Conservation (phyloP, 2,113 vertebrate species). For the Stigmatopora nigra region DNA sequence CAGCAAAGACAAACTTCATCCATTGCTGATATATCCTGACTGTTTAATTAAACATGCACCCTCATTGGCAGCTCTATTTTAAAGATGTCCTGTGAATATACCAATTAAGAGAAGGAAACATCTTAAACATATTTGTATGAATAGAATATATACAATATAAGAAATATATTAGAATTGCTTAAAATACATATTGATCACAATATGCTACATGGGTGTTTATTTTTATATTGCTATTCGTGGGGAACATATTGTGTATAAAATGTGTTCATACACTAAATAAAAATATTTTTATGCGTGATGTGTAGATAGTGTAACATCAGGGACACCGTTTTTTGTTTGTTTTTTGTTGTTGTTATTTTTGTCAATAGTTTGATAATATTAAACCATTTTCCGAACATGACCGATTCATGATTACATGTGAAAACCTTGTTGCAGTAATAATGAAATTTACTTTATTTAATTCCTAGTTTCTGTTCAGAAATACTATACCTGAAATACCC, state of each 20-base stretch:
- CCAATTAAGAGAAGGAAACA: slow-evolving; percentile 11
- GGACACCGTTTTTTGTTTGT: too few relatives aligned
- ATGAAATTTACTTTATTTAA: too few relatives aligned
- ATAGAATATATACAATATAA: slow-evolving; percentile 10
- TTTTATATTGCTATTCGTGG: slow-evolving; percentile 73
- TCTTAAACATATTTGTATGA: slow-evolving; percentile 53
- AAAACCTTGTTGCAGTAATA: too few relatives aligned
- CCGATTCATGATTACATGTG: too few relatives aligned
- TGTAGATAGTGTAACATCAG: slow-evolving; percentile 37
- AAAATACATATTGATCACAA: slow-evolving; percentile 44
- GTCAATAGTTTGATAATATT: too few relatives aligned
- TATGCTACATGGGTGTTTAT: slow-evolving; percentile 72
- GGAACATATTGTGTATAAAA: slow-evolving; percentile 61
- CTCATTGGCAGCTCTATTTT: slow-evolving; percentile 19
- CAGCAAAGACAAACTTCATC: slow-evolving; percentile 14
- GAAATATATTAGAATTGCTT: slow-evolving; percentile 33
- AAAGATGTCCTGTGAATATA: slow-evolving; percentile 15
- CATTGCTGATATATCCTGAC: slow-evolving; percentile 13
- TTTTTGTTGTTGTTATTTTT: neutral
- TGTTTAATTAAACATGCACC: slow-evolving; percentile 13
- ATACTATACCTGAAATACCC: too few relatives aligned
- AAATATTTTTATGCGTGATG: slow-evolving; percentile 72
- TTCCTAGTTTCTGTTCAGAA: too few relatives aligned
- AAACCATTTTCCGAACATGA: neutral
- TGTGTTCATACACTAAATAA: slow-evolving; percentile 77